phyloP scores from a whole-genome alignment of 2,797 vertebrate species.

The Gymnocypris eckloni region DNA sequence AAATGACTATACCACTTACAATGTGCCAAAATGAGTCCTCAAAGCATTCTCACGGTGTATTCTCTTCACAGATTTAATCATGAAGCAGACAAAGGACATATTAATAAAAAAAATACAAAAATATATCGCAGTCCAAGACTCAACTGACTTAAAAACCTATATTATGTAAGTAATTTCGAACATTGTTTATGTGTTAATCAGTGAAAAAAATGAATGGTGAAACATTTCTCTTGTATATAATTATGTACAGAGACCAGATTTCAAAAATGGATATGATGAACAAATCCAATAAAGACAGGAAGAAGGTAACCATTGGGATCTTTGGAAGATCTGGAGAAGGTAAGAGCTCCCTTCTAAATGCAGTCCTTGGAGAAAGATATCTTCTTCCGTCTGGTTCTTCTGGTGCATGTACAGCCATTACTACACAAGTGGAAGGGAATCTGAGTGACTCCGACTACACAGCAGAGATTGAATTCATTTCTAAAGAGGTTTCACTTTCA shows the following conservation, averaged over 20 bases:
- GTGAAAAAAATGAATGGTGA: too few relatives aligned
- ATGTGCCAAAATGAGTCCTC: too few relatives aligned
- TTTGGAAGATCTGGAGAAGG: constrained; percentile 46
- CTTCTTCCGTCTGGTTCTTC: constrained; percentile 34
- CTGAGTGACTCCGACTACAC: constrained; percentile 12
- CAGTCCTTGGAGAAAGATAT: constrained; percentile 15
- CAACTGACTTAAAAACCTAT: background rate
- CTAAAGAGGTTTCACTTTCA: constrained; percentile 6
- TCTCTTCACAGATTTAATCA: background rate
- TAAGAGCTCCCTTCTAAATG: constrained; percentile 40
- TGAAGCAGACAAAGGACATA: background rate
- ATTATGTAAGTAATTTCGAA: background rate
- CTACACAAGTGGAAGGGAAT: constrained; percentile 45
- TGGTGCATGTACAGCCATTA: constrained; percentile 46
- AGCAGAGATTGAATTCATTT: constrained; percentile 9
- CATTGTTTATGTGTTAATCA: background rate
- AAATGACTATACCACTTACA: too few relatives aligned
- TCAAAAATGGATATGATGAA: background rate
- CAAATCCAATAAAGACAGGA: constrained; percentile 26
- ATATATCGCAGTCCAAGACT: background rate
- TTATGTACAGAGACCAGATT: background rate
- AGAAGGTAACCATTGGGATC: constrained; percentile 39
- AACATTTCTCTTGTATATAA: background rate
- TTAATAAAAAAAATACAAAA: background rate
- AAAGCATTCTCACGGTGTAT: too few relatives aligned